These are phyloP conservation scores for Limnephilus rhombicus DNA, from an alignment of 2,888 invertebrate species.

Conservation along the genomic window DNA sequence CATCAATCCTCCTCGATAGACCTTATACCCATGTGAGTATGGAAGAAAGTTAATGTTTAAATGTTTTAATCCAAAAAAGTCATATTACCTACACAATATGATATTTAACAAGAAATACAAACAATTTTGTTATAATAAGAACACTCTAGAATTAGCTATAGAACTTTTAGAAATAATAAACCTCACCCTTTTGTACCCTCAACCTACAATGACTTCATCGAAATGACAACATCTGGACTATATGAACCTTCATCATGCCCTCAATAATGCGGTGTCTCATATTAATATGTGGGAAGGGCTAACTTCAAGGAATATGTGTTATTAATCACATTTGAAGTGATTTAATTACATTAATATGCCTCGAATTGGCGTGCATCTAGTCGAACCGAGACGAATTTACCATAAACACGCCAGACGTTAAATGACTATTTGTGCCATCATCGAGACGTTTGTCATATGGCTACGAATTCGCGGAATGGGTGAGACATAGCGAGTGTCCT, in stretches of 20 bases:
- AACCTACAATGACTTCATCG: background rate
- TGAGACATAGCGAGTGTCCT: background rate
- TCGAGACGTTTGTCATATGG: slow-evolving; percentile 3
- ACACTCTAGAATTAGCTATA: background rate
- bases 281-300: slow-evolving; percentile 30
- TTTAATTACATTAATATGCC: slow-evolving; percentile 22
- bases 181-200: background rate
- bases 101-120: too few species aligned
- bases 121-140: background rate
- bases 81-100: too few species aligned
- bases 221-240: background rate
- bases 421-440: slow-evolving; percentile 11
- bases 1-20: too few species aligned
- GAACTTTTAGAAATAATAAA: background rate
- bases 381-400: background rate
- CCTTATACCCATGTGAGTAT: too few species aligned
- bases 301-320: background rate
- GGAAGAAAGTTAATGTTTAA: too few species aligned
- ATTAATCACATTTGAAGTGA: slow-evolving; percentile 27
- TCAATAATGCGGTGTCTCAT: background rate
- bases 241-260: background rate
- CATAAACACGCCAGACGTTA: background rate
- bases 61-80: too few species aligned
- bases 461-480: background rate
- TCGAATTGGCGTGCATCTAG: slow-evolving; percentile 17